Conservation (phyloP, 2,113 vertebrate species). For the Nestor notabilis region DNA sequence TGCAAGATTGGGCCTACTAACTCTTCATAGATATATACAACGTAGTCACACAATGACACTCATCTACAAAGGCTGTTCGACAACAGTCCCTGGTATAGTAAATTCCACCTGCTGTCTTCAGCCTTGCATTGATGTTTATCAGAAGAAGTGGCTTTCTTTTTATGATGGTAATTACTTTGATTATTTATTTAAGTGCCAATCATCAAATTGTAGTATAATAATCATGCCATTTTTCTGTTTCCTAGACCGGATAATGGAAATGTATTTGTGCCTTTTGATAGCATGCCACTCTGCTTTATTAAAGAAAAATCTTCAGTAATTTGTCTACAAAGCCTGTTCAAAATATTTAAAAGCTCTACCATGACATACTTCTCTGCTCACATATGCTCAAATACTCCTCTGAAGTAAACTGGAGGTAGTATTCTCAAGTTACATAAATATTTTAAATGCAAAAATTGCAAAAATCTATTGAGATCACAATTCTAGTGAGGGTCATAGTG, state of each 20-base stretch:
- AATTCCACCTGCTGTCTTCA: constrained; percentile 47
- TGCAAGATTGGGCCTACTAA: neutral
- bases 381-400: neutral
- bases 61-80: constrained; percentile 38
- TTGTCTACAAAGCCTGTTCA: constrained; percentile 55
- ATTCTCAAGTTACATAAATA: neutral
- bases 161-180: constrained; percentile 38
- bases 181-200: constrained; percentile 73
- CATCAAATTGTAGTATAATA: constrained; percentile 64
- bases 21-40: constrained; percentile 38
- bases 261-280: constrained; percentile 80
- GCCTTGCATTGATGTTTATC: constrained; percentile 50
- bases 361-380: constrained; percentile 23
- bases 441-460: neutral
- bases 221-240: constrained; percentile 59
- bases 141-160: constrained; percentile 34
- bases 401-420: neutral
- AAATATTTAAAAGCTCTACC: constrained; percentile 29
- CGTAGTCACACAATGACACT: neutral
- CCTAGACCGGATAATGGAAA: constrained; percentile 65
- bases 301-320: constrained; percentile 50
- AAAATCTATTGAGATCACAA: neutral
- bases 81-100: neutral
- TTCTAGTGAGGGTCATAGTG: neutral
- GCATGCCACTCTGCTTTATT: constrained; percentile 69